phyloP scores from a whole-genome alignment of 2,888 invertebrate species.

The Amiota communis region DNA sequence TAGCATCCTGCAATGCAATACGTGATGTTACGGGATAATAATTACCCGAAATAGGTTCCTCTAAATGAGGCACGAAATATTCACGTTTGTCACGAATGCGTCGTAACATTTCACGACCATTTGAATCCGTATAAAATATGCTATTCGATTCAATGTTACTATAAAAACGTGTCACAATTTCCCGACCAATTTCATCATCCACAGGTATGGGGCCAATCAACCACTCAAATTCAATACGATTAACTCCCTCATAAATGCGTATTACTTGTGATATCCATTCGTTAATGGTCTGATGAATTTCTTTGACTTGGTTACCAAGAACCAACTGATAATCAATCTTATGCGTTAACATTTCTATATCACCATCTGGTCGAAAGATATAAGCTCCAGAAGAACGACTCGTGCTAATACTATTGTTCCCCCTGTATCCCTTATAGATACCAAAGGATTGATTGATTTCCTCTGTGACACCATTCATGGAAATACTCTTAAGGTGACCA shows the following conservation, averaged over 20 bases:
- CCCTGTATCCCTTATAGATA: constrained; percentile 82
- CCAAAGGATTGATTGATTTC: constrained; percentile 77
- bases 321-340: constrained; percentile 58
- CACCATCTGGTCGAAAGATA: constrained; percentile 83
- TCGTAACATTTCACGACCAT: constrained; percentile 89
- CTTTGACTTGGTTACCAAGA: constrained; percentile 80
- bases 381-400: constrained; percentile 94
- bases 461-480: constrained; percentile 64
- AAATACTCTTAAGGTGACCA: constrained; percentile 54
- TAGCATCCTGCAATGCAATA: constrained; percentile 79
- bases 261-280: constrained; percentile 84
- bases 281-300: constrained; percentile 76
- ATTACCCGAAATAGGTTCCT: constrained; percentile 87
- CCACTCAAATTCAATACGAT: constrained; percentile 82
- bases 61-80: constrained; percentile 81
- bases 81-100: constrained; percentile 80
- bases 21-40: constrained; percentile 94
- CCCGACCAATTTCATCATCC: constrained; percentile 81
- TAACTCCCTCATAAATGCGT: constrained; percentile 78
- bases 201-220: constrained; percentile 84
- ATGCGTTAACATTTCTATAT: constrained; percentile 46
- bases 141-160: constrained; percentile 78
- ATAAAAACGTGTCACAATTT: constrained; percentile 85
- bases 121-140: constrained; percentile 93
- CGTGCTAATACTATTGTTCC: constrained; percentile 76